phyloP scores from a whole-genome alignment of 2,888 invertebrate species.

The Emmelina monodactyla region DNA sequence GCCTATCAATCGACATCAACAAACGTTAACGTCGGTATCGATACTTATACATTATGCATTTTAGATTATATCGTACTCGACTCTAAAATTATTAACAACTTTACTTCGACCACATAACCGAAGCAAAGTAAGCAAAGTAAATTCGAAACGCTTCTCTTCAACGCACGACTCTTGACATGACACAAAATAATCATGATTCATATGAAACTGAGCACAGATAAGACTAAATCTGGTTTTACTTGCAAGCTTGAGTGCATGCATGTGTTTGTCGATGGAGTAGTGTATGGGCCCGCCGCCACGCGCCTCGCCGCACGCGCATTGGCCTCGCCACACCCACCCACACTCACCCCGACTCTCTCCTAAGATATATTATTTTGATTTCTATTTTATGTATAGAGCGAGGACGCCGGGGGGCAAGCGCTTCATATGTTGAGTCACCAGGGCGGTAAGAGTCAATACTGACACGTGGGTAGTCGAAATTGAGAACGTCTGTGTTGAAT shows the following conservation, averaged over 20 bases:
- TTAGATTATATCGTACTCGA: conserved; percentile 53
- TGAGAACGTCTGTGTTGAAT: conserved; percentile 67
- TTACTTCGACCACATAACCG: conserved; percentile 49
- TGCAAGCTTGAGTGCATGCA: conserved; percentile 66
- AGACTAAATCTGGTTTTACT: conserved; percentile 64
- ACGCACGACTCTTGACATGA: conserved; percentile 66
- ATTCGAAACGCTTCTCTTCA: conserved; percentile 67
- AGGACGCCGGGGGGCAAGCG: conserved; percentile 91
- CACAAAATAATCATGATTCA: conserved; percentile 62
- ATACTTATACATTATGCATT: conserved; percentile 59
- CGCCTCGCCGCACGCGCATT: conserved; percentile 14
- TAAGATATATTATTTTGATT: conserved; percentile 65
- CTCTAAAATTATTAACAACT: conserved; percentile 45
- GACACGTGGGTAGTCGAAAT: conserved; percentile 62
- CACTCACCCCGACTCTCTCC: conserved; percentile 61
- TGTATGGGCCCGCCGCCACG: conserved; percentile 26
- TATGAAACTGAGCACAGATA: conserved; percentile 65
- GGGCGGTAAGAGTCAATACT: conserved; percentile 85
- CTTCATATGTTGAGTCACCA: conserved; percentile 89
- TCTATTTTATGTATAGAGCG: conserved; percentile 81
- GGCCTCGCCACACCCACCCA: conserved; percentile 24
- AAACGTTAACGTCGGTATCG: conserved; percentile 24
- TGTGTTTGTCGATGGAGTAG: conserved; percentile 59
- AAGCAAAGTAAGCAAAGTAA: conserved; percentile 48
- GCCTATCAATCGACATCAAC: conserved; percentile 40